Percentiles rank a stretch among this genome's conserved stretches.
phyloP scores from a whole-genome alignment of 2,797 vertebrate genomes.

The Platyrinchus mystaceus region DNA sequence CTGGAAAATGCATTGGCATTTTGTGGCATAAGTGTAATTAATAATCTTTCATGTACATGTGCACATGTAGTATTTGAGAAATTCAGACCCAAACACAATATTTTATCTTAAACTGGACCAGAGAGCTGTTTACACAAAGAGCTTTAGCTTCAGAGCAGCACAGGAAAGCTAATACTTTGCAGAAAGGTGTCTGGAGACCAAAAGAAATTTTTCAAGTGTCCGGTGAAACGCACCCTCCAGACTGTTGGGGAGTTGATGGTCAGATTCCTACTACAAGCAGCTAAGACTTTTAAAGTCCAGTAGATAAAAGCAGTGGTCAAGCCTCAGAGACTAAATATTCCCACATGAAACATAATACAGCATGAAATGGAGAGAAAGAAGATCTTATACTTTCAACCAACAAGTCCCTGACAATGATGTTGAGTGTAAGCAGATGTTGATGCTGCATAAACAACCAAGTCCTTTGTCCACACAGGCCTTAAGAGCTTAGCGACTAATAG shows the following conservation, averaged over 20 bases:
- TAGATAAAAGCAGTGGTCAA: slow-evolving; percentile 73
- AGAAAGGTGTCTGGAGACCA: slow-evolving; percentile 33
- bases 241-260: slow-evolving; percentile 53
- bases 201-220: slow-evolving; percentile 57
- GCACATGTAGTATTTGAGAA: neutral
- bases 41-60: neutral
- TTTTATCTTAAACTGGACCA: slow-evolving; percentile 28
- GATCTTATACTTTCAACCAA: slow-evolving; percentile 53
- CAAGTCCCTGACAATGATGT: slow-evolving; percentile 51
- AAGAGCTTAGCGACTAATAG: slow-evolving; percentile 67
- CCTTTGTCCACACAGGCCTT: slow-evolving; percentile 57
- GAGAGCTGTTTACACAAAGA: slow-evolving; percentile 25
- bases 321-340: slow-evolving; percentile 47
- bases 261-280: slow-evolving; percentile 76
- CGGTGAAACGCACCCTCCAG: neutral
- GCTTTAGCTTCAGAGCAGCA: slow-evolving; percentile 6
- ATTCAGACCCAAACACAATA: neutral
- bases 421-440: slow-evolving; percentile 72
- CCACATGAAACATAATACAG: slow-evolving; percentile 53
- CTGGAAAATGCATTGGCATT: neutral
- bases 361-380: slow-evolving; percentile 63
- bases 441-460: slow-evolving; percentile 59
- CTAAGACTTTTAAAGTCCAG: slow-evolving; percentile 80
- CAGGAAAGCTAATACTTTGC: slow-evolving; percentile 45
- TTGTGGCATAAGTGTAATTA: neutral